phyloP scores from a whole-genome alignment of 1,140 invertebrate genomes.

The Drosophila neocordata region DNA sequence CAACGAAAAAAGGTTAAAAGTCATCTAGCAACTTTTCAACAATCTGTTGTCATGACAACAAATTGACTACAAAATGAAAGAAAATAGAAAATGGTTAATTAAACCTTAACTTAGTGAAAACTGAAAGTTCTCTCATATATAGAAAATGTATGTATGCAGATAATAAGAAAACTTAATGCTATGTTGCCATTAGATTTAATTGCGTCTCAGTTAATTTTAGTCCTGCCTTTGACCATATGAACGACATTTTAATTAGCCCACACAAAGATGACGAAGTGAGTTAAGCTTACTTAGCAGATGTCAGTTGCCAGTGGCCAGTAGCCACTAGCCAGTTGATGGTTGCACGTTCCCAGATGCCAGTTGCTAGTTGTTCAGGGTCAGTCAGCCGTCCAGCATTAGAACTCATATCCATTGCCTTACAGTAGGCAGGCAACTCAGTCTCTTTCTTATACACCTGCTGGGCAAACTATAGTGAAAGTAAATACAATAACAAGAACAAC shows the following conservation, averaged over 20 bases:
- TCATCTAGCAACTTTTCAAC: neutral
- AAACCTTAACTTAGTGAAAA: too few species aligned
- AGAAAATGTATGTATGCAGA: too few species aligned
- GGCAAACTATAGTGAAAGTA: neutral
- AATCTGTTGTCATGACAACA: neutral
- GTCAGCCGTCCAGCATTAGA: neutral
- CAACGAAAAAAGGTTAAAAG: neutral
- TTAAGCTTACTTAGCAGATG: neutral
- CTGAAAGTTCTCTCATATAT: too few species aligned
- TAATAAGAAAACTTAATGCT: too few species aligned
- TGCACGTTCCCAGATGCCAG: too few species aligned
- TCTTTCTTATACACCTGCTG: neutral
- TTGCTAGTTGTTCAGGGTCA: neutral
- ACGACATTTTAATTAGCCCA: constrained; percentile 8
- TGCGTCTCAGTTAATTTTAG: constrained; percentile 5
- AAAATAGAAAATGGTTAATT: too few species aligned
- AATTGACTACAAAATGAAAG: neutral
- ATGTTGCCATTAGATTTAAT: neutral
- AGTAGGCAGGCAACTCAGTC: too few species aligned
- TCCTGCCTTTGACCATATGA: neutral
- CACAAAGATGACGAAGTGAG: neutral
- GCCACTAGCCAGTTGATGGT: too few species aligned
- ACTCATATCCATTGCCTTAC: neutral
- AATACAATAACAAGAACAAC: neutral
- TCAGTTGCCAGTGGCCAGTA: too few species aligned